Evolutionary conservation across 2,797 vertebrate genomes (phyloP), one percentile per base, ranked within the genome.

Genomic region (Cyclopterus lumpus): DNA sequence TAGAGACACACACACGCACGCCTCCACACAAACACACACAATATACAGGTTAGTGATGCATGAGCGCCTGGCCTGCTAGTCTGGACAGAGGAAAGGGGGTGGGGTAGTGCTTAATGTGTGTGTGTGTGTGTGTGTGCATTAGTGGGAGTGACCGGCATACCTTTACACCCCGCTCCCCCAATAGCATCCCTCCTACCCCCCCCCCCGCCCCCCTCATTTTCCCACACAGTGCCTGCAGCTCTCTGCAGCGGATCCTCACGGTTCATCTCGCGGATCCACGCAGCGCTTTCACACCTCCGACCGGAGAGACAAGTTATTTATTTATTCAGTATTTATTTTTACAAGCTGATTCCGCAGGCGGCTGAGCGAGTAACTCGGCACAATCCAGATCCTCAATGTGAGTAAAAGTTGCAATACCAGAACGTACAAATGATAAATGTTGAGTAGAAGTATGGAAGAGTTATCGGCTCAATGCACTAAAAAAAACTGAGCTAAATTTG

Each of bases 71-170:
- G 77, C 60, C 74, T 59, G 89, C 82, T 86, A 86, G 90, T 92
- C 85, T 85, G 89, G 81, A 73, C 48, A 34, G 60, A 79, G 66
- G 74, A 74, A 72, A 26, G 18, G 84, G 85, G 82, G 77, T 68
- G 83, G 83, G 73, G 64, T 51, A 0, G 8, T 32, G 57, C 71
- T 79, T 74, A 67, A 75, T 72, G 68, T 81, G 61, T 81, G 79
- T 69, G 58, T 79, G 66, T 74, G 71, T 71, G 71, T 68, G 64
- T 71, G 79, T 57, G 64, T 24, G n/a, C n/a, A 69, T 68, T 66
- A 75, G 84, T 89, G 89, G 90, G 89, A 86, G 90, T 82, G 88
- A 87, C 77, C 66, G 6, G 81, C 89, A 88, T 93, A 91, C 91
- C 89, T 92, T 92, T 87, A 83, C 86, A 86, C 74, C 73, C 73